Conservation (phyloP, 2,888 invertebrate species). For the Protophormia terraenovae region DNA sequence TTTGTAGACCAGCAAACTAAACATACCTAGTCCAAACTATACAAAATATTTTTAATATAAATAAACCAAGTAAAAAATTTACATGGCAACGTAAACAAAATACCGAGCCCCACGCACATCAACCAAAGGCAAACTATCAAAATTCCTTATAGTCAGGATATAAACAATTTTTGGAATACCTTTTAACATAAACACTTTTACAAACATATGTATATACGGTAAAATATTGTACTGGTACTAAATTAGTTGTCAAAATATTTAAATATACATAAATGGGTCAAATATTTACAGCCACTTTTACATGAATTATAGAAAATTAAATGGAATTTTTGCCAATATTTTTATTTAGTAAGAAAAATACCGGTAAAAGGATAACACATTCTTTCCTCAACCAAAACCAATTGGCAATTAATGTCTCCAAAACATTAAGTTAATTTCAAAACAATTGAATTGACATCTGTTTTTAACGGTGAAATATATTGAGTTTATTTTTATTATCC, state of each 20-base stretch:
- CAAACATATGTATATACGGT: not conserved
- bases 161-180: conserved; percentile 3
- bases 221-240: conserved; percentile 29
- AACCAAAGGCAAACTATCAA: not conserved
- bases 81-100: conserved; percentile 60
- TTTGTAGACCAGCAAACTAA: too few relatives aligned
- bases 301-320: not conserved
- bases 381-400: not conserved
- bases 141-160: conserved; percentile 27
- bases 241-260: conserved; percentile 48
- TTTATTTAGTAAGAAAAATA: conserved; percentile 4
- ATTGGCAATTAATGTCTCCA: conserved; percentile 44
- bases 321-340: not conserved
- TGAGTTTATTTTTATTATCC: conserved; percentile 44
- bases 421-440: conserved; percentile 65
- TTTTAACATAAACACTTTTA: not conserved
- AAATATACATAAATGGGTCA: conserved; percentile 53
- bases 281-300: conserved; percentile 12
- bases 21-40: not conserved
- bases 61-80: conserved; percentile 26
- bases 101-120: conserved; percentile 9
- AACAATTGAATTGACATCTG: conserved; percentile 72
- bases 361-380: conserved; percentile 7
- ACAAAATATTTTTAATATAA: not conserved
- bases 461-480: conserved; percentile 43